phyloP scores from a whole-genome alignment of 2,113 vertebrate genomes.

The Ceuthmochares aereus region DNA sequence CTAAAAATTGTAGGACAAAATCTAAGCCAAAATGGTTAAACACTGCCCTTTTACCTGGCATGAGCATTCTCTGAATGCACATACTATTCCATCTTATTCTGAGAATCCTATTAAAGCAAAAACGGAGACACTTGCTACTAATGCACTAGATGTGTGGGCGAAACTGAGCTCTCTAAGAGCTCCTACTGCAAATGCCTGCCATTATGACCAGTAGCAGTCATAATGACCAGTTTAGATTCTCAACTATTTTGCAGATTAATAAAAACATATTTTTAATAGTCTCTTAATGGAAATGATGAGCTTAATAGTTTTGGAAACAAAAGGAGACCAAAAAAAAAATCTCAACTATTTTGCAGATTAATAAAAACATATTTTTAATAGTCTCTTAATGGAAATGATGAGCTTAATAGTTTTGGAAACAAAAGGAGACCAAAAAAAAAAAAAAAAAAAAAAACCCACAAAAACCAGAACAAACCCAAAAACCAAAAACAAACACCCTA shows the following conservation, averaged over 20 bases:
- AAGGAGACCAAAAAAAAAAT: not conserved
- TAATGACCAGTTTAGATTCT: not conserved
- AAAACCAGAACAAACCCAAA: no score
- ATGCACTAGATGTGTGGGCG: not conserved
- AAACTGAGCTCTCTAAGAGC: not conserved
- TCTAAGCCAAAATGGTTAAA: not conserved
- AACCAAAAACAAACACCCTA: not conserved
- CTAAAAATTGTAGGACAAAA: not conserved
- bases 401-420: no score
- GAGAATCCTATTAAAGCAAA: constrained; percentile 14
- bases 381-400: no score
- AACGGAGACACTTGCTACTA: not conserved
- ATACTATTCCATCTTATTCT: constrained; percentile 7
- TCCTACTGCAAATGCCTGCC: not conserved
- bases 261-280: not conserved
- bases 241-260: not conserved
- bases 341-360: no score
- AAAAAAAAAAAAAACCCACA: no score
- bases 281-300: not conserved
- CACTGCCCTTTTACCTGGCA: not conserved
- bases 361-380: no score
- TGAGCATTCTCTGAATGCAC: not conserved
- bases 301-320: not conserved
- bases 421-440: no score
- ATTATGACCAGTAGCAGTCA: not conserved